A percentile compares a stretch with the other conserved stretches of the same genome.
phyloP scores from a whole-genome alignment of 2,888 invertebrate genomes.

The Incurvaria masculella region DNA sequence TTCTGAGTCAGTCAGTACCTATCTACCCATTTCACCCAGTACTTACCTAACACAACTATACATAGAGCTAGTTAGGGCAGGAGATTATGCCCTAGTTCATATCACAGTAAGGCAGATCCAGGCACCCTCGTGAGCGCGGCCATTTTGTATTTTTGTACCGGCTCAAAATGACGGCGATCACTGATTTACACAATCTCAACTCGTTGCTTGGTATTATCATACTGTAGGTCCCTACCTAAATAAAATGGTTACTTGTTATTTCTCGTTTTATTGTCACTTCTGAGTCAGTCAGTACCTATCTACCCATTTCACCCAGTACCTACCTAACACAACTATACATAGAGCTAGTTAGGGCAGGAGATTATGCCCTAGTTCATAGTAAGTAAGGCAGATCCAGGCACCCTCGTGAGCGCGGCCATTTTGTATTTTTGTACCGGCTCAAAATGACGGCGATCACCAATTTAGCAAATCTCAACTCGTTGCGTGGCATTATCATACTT shows the following conservation, averaged over 20 bases:
- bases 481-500: not conserved
- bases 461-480: not conserved
- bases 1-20: too few relatives aligned
- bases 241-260: not conserved
- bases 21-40: too few relatives aligned
- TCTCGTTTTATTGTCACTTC: not conserved
- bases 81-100: too few relatives aligned
- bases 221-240: not conserved
- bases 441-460: not conserved
- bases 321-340: too few relatives aligned
- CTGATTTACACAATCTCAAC: too few relatives aligned
- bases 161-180: not conserved
- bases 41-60: too few relatives aligned
- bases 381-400: slow-evolving; percentile 30
- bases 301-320: too few relatives aligned
- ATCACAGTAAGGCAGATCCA: slow-evolving; percentile 32
- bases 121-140: slow-evolving; percentile 19
- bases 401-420: slow-evolving; percentile 16
- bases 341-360: too few relatives aligned
- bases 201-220: not conserved
- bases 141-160: not conserved
- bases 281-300: too few relatives aligned
- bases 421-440: not conserved
- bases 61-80: too few relatives aligned
- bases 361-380: too few relatives aligned